These are phyloP conservation scores for Stramonita haemastoma DNA, from an alignment of 2,888 invertebrate genomes.

Conservation along the genomic window DNA sequence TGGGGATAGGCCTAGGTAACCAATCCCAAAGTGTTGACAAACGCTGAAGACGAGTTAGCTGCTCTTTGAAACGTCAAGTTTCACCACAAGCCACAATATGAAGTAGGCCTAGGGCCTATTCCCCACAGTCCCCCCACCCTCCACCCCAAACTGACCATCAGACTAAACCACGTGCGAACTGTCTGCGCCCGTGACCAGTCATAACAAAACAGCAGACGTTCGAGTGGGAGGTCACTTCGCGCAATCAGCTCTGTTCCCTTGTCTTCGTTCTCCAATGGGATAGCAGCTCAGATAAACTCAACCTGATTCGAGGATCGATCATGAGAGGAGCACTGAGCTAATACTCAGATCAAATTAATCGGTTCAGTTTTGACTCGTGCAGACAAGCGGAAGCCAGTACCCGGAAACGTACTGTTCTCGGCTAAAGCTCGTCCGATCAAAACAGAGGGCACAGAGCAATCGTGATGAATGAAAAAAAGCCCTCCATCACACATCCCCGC, in stretches of 20 bases:
- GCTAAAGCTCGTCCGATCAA: neutral
- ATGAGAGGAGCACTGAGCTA: too few species aligned
- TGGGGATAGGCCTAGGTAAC: neutral
- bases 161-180: neutral
- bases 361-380: neutral
- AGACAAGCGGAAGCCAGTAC: neutral
- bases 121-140: too few species aligned
- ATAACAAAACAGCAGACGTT: neutral
- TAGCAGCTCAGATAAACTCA: neutral
- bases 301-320: neutral
- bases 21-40: neutral
- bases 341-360: neutral
- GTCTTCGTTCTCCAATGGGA: neutral
- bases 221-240: neutral
- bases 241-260: neutral
- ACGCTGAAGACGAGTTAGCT: neutral
- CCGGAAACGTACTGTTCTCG: constrained; percentile 13
- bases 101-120: too few species aligned
- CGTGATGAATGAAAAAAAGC: constrained; percentile 13
- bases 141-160: too few species aligned
- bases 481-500: neutral
- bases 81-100: too few species aligned
- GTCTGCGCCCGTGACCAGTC: neutral
- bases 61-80: neutral
- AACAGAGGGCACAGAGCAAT: constrained; percentile 16